Percentiles rank a stretch among this genome's conserved stretches.
Evolutionary conservation across 2,113 vertebrate species (phyloP).

Genomic region (Steatornis caripensis): DNA sequence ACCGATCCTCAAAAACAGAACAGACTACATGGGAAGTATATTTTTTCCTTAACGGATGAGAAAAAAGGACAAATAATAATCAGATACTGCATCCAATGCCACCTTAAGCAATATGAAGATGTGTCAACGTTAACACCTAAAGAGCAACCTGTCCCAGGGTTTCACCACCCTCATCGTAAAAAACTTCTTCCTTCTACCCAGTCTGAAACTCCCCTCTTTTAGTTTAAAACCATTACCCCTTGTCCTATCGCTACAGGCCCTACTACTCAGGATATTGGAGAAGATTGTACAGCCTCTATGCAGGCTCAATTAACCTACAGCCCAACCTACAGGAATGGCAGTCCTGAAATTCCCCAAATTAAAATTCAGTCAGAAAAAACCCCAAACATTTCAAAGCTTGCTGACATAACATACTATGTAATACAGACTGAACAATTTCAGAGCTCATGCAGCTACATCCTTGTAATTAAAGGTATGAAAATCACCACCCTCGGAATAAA

Average conservation of each 20-base stretch:
- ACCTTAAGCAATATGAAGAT: not conserved
- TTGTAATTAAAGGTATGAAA: not conserved
- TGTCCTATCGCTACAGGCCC: not conserved
- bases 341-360: not conserved
- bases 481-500: not conserved
- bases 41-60: not conserved
- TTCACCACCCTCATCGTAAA: accelerated
- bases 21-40: not conserved
- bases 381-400: not conserved
- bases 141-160: not conserved
- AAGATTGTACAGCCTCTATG: not conserved
- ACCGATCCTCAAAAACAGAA: not conserved
- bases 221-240: not conserved
- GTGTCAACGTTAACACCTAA: not conserved
- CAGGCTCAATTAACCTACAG: not conserved
- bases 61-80: not conserved
- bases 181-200: not conserved
- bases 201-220: not conserved
- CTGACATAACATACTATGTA: accelerated
- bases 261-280: not conserved
- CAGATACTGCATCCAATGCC: not conserved
- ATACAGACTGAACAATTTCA: not conserved
- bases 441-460: not conserved
- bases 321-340: not conserved
- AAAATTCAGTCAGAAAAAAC: not conserved